These are phyloP conservation scores for Pristionchus fissidentatus DNA, from an alignment of 2,888 invertebrate species.

Conservation along the genomic window DNA sequence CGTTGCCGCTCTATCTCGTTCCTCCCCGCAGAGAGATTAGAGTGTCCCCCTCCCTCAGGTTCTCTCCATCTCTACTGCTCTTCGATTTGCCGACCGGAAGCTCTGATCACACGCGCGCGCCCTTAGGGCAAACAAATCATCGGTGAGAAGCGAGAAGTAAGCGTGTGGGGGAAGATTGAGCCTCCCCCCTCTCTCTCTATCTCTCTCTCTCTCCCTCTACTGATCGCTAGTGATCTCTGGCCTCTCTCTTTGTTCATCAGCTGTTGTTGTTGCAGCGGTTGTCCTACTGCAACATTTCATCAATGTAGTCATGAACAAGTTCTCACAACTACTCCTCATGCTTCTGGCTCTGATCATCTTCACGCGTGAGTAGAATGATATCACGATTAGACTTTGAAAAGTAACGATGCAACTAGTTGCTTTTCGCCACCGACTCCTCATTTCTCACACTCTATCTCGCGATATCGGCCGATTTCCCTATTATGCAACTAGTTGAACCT, in stretches of 20 bases:
- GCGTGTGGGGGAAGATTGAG: no score
- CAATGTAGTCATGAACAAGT: slow-evolving; percentile 29
- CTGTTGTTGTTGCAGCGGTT: no score
- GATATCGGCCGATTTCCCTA: no score
- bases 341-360: slow-evolving; percentile 11
- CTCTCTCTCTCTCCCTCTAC: background rate
- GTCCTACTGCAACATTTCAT: slow-evolving; percentile 2
- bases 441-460: no score
- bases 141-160: slow-evolving; percentile 39
- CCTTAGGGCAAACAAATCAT: slow-evolving; percentile 6
- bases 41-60: background rate
- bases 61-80: background rate
- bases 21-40: no score
- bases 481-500: no score
- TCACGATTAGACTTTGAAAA: no score
- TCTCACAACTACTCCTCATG: background rate
- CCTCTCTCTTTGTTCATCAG: background rate
- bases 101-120: background rate
- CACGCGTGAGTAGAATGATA: no score
- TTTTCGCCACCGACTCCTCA: no score
- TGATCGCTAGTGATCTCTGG: no score
- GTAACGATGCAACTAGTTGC: no score
- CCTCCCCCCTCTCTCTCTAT: slow-evolving; percentile 20
- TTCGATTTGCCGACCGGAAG: slow-evolving; percentile 23
- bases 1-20: background rate